Conservation (phyloP, 2,888 invertebrate species). For the Ichneumon xanthorius region DNA sequence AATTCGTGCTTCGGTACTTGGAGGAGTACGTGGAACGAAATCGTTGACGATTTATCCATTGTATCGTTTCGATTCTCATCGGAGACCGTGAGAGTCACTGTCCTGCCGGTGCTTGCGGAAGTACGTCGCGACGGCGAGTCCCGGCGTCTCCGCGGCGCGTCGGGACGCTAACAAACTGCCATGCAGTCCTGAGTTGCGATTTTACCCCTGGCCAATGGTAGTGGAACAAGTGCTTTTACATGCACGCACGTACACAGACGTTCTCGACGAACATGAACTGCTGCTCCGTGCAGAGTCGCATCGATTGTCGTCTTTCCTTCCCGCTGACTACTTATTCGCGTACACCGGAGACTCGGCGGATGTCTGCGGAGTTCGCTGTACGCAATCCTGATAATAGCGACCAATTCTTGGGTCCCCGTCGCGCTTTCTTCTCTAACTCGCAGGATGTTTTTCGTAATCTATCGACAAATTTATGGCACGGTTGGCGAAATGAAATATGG, state of each 20-base stretch:
- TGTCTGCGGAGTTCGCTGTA: constrained; percentile 16
- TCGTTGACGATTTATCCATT: not conserved
- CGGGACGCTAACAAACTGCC: constrained; percentile 78
- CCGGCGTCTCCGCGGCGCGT: constrained; percentile 76
- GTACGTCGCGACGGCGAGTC: constrained; percentile 79
- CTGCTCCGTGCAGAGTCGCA: constrained; percentile 21
- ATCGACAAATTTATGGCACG: constrained; percentile 10
- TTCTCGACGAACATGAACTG: constrained; percentile 29
- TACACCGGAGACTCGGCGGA: not conserved
- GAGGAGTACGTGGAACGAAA: not conserved
- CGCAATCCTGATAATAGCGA: not conserved
- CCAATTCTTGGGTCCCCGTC: constrained; percentile 45
- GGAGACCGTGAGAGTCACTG: constrained; percentile 34
- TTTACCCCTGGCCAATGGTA: constrained; percentile 48
- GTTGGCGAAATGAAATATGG: constrained; percentile 4
- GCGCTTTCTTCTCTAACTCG: constrained; percentile 25
- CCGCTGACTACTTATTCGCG: constrained; percentile 4
- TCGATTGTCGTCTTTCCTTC: constrained; percentile 37
- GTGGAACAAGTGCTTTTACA: constrained; percentile 41
- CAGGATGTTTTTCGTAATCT: constrained; percentile 58
- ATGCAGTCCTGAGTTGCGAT: constrained; percentile 49
- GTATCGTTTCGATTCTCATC: constrained; percentile 33
- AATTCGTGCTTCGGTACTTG: too few relatives aligned
- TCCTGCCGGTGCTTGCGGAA: constrained; percentile 71
- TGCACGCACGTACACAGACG: constrained; percentile 23